A percentile compares a stretch with the other conserved stretches of the same genome.
These are phyloP conservation scores for Onychostoma macrolepis DNA, from an alignment of 2,113 vertebrate species.

Conservation along the genomic window DNA sequence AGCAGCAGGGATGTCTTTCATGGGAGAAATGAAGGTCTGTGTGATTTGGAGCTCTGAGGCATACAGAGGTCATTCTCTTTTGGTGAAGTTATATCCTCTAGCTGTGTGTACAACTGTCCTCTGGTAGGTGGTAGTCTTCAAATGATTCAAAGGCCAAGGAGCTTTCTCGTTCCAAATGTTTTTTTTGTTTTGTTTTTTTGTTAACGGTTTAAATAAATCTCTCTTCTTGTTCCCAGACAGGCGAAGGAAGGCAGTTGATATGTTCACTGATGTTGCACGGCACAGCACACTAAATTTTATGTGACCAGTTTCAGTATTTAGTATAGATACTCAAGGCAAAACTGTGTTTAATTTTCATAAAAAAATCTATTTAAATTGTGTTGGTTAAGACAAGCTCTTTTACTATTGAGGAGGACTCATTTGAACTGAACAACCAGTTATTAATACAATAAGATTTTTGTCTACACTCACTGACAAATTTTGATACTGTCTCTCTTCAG, in stretches of 20 bases:
- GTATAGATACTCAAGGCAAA: background rate
- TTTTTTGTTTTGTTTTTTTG: constrained; percentile 32
- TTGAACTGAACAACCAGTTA: background rate
- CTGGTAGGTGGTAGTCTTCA: constrained; percentile 79
- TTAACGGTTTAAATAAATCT: constrained; percentile 52
- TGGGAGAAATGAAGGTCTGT: constrained; percentile 80
- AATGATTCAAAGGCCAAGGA: constrained; percentile 43
- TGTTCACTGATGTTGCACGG: background rate
- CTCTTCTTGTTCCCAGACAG: constrained; percentile 18
- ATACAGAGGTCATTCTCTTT: constrained; percentile 80
- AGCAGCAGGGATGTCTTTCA: constrained; percentile 87
- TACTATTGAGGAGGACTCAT: background rate
- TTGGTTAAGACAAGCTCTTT: background rate
- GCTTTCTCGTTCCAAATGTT: constrained; percentile 32
- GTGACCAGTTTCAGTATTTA: background rate
- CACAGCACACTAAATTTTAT: background rate
- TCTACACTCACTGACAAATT: background rate
- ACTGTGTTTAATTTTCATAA: background rate
- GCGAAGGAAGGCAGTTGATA: background rate
- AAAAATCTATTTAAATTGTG: background rate
- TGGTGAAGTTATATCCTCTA: constrained; percentile 81
- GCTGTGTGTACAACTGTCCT: constrained; percentile 84
- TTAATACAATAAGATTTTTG: background rate
- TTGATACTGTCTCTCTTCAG: background rate
- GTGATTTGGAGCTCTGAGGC: constrained; percentile 82